These are phyloP conservation scores for Lasiurus cinereus DNA, from an alignment of 2,113 vertebrate genomes.

Conservation along the genomic window DNA sequence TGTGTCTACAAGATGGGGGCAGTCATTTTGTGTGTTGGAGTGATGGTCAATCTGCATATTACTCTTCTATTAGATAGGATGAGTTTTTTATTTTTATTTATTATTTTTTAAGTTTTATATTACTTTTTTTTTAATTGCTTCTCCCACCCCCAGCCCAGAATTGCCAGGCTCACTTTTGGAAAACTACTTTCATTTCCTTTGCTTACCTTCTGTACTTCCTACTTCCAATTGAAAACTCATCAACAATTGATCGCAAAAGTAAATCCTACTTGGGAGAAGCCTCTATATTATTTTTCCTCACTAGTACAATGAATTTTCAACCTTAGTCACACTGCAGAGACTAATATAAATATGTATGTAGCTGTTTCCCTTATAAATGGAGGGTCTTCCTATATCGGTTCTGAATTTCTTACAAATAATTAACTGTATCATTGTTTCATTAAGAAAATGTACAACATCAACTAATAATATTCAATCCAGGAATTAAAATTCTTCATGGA, in stretches of 20 bases:
- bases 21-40: too few relatives aligned
- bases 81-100: background rate
- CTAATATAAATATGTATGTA: conserved; percentile 35
- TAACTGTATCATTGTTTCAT: conserved; percentile 63
- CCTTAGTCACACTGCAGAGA: conserved; percentile 28
- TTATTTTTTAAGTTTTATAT: conserved; percentile 18
- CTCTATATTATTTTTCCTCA: conserved; percentile 48
- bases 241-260: conserved; percentile 42
- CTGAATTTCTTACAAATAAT: conserved; percentile 64
- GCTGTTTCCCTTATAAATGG: conserved; percentile 48
- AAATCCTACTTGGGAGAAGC: background rate
- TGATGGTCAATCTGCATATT: too few relatives aligned
- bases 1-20: too few relatives aligned
- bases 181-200: background rate
- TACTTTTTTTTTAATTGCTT: background rate
- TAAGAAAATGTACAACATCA: conserved; percentile 67
- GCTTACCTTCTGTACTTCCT: background rate
- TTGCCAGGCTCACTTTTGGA: background rate
- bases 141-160: background rate
- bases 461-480: conserved; percentile 55
- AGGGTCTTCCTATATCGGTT: background rate
- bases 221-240: conserved; percentile 25
- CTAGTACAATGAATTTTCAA: conserved; percentile 43
- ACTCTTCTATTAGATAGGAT: too few relatives aligned
- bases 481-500: conserved; percentile 42